These are phyloP conservation scores for Mus minutoides DNA, from an alignment of 2,797 vertebrate species.

Conservation along the genomic window DNA sequence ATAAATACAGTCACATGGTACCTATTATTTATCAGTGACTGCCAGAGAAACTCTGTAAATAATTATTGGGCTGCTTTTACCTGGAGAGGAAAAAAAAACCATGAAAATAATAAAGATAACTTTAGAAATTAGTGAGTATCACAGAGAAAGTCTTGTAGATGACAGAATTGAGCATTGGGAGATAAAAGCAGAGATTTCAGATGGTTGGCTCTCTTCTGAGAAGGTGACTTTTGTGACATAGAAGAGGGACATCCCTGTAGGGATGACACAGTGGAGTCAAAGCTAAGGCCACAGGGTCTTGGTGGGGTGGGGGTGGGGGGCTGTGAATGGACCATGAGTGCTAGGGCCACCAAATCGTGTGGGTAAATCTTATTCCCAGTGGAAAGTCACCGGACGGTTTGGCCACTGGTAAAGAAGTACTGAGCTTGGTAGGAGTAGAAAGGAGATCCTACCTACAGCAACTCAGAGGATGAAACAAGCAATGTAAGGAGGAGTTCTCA, in stretches of 20 bases:
- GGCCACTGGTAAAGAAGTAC: not conserved
- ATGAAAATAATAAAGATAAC: not conserved
- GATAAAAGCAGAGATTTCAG: not conserved
- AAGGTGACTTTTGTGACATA: not conserved
- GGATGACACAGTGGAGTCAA: not conserved
- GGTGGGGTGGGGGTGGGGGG: not conserved
- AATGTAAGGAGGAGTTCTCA: fast-evolving
- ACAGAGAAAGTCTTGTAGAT: not conserved
- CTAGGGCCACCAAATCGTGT: fast-evolving
- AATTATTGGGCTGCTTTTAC: not conserved
- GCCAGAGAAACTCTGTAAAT: not conserved
- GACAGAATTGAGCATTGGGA: not conserved
- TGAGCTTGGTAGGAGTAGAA: not conserved
- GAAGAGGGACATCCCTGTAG: not conserved
- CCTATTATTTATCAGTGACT: not conserved
- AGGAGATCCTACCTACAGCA: no score
- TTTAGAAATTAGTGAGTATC: not conserved
- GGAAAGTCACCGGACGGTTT: not conserved
- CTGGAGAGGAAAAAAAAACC: not conserved
- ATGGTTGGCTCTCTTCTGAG: not conserved
- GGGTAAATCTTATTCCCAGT: not conserved
- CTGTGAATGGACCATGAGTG: no score
- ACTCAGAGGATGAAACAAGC: not conserved
- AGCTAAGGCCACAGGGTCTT: no score
- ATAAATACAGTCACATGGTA: not conserved